phyloP scores from a whole-genome alignment of 2,113 vertebrate species.

The Danionella cerebrum region DNA sequence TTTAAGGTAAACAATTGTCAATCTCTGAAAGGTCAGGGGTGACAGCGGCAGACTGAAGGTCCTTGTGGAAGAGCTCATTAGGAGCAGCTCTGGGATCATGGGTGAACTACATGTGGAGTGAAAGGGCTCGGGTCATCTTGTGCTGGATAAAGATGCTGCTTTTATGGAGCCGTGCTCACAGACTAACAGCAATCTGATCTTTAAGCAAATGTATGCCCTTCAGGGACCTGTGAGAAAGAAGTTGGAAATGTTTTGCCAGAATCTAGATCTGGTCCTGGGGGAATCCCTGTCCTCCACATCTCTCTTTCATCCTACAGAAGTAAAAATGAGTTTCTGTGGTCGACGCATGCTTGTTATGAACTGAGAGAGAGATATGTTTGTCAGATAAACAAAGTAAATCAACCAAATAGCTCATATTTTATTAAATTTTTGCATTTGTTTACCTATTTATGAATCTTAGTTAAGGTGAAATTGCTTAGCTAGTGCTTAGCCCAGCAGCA shows the following conservation, averaged over 20 bases:
- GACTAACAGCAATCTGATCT: background rate
- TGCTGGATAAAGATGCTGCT: background rate
- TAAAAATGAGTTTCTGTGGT: background rate
- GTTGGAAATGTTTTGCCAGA: slow-evolving; percentile 2
- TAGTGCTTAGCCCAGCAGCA: too few relatives aligned
- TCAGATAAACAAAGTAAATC: too few relatives aligned
- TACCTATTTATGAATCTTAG: too few relatives aligned
- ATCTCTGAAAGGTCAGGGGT: background rate
- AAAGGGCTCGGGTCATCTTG: background rate
- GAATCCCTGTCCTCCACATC: slow-evolving; percentile 13
- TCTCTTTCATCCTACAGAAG: background rate
- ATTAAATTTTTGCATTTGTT: too few relatives aligned
- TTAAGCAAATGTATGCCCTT: background rate
- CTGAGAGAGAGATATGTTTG: background rate
- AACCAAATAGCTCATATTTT: too few relatives aligned
- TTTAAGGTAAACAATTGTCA: background rate
- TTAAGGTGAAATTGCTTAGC: too few relatives aligned
- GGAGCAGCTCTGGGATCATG: background rate
- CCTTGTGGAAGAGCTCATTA: background rate
- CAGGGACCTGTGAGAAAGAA: background rate
- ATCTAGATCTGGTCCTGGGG: slow-evolving; percentile 13
- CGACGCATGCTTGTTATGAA: background rate
- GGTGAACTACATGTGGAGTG: background rate
- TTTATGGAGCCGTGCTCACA: background rate
- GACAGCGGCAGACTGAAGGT: background rate